Base-by-base conservation (phyloP, 2,113 vertebrate species). In the Gobius niger region DNA sequence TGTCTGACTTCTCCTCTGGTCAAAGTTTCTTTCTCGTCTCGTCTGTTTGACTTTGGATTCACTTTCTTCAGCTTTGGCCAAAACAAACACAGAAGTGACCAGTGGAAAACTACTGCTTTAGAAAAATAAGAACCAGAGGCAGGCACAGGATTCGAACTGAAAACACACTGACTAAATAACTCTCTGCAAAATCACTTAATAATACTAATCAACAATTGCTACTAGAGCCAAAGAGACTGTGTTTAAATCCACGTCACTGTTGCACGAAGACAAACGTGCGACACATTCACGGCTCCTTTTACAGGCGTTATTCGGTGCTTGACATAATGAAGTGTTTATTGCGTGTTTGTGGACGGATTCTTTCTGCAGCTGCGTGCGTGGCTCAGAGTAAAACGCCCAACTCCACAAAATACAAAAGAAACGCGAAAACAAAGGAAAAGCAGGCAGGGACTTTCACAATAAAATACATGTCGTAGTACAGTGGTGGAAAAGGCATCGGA, bases 1-100 rank as follows among this genome's bases (percentile, higher is more conserved):
- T 6, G 10, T 3, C 7, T 7, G 7, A 46, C 10, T 46, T 46
- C 44, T 1, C 7, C 44, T 11, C 7, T 7, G 50, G 50, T 52
- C 50, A 52, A 7, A 52, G 50, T n/a, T 52, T 8, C 16, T 14
- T 51, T 15, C n/a, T 24, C 6, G 16, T 12, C 18, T n/a, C 52
- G 2, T 53, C 18, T 54, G 52, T 54, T 54, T 54, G 52, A 54
- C 9, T 54, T 54, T 54, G 52, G 52, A 54, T 52, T 16, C n/a
- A 11, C 6, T 53, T 53, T 19, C 24, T 34, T 34, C 24, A 34
- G 24, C 24, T 34, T 53, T 2, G 11, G 51, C 51, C 51, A 53
- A 53, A 19, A 53, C 51, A 53, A 53, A 53, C 51, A 53, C n/a
- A 9, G 15, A n/a, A 52, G 15, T 52, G 50, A 51, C 13, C 15